Evolutionary conservation across 2,113 vertebrate genomes (phyloP).

Genomic region (Pseudopipra pipra): DNA sequence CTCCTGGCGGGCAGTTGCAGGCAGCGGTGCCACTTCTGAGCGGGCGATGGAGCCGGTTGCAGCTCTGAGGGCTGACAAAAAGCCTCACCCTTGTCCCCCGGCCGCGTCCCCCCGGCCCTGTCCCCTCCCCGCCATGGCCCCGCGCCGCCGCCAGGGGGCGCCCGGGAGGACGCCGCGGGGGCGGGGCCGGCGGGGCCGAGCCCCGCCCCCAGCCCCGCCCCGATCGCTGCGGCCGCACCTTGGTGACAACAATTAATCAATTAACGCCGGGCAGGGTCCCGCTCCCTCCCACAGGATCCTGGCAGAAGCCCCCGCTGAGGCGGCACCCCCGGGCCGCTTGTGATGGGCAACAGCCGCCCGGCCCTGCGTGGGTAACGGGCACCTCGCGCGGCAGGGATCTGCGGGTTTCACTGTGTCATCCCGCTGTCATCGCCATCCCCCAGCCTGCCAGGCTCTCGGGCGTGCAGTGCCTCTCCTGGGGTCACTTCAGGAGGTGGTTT

Average conservation of each 20-base stretch:
- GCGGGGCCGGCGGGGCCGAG: neutral
- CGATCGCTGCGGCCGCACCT: neutral
- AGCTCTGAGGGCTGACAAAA: neutral
- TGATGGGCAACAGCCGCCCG: neutral
- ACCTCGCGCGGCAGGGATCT: neutral
- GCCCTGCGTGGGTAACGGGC: fast-evolving
- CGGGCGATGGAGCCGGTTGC: neutral
- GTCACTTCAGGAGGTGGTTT: neutral
- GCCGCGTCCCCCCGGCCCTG: neutral
- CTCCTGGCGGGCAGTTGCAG: neutral
- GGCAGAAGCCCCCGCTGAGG: neutral
- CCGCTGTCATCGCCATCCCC: fast-evolving
- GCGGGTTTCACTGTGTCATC: neutral
- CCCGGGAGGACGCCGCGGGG: neutral
- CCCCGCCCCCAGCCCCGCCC: neutral
- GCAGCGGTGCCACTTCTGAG: neutral
- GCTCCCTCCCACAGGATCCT: neutral
- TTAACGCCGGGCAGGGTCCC: neutral
- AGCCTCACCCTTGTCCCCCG: neutral
- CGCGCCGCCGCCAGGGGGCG: neutral
- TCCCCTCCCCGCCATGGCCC: neutral
- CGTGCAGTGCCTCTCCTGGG: neutral
- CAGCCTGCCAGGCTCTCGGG: neutral
- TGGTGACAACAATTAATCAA: neutral
- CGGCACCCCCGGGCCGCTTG: neutral